Base-by-base conservation (phyloP, 2,113 vertebrate species). In the Procavia capensis region DNA sequence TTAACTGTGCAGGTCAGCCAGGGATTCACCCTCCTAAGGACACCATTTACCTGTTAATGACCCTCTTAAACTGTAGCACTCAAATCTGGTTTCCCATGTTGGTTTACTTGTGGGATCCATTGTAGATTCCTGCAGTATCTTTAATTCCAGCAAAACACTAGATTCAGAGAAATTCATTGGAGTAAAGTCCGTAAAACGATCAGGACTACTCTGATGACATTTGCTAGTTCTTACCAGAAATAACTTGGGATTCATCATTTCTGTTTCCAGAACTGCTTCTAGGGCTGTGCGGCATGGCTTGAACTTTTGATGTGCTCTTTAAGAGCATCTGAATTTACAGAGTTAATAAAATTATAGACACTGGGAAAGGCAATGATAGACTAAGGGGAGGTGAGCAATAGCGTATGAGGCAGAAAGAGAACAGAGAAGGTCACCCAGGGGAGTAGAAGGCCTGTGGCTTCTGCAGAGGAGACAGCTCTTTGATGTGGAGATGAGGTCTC, bases 221-320 rank as follows among this genome's bases (percentile, higher is more conserved):
- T 97, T 97, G 25, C 68, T 96, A 61, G 79, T 84, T 88, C 82
- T 92, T 97, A 88, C 72, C 91, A 95, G 75, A 88, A 97, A 97
- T 96, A 97, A 97, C 88, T 94, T 97, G 79, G 63, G 88, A 85
- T 61, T 88, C 91, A 91, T 96, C 79, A 93, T 95, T 95, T 95
- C 95, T 94, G 85, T 86, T 96, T 95, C 79, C 76, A 92, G 95
- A 96, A 96, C 88, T 94, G 36, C 94, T 96, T 95, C 94, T 54
- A 66, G 91, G 92, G 90, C 91, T 96, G 47, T 68, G 29, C 93
- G 79, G 75, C 85, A 91, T 91, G 91, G 78, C 88, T 97, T 97
- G 92, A 97, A 96, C 93, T 96, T 97, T 92, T 95, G 92, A 97
- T 97, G 85, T 97, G 85, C 94, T 97, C 95, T 97, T 97, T 96